Base-by-base conservation (phyloP, 30 jellyfish, hydroid and myxozoan genomes). In the Pelagia noctiluca region DNA sequence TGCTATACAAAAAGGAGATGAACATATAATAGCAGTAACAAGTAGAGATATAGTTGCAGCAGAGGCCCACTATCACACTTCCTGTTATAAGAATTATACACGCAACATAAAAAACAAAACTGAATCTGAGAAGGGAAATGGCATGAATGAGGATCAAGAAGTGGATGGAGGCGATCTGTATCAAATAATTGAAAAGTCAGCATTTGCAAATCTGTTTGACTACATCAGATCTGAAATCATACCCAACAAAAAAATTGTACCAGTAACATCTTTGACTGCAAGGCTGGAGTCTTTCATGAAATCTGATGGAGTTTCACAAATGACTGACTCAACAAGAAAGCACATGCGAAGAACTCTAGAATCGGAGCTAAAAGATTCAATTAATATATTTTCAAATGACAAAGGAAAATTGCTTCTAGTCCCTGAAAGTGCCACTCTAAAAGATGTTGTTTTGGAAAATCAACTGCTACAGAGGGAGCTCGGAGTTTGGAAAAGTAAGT, bases 341-440 rank as follows among this genome's bases (percentile, higher is more conserved):
- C 81, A 69, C 37, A 35, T 69, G 2, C 18, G 81, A 4, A 63
- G 81, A 12, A 69, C 35, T 33, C 29, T 69, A 65, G 81, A 69
- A 35, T 33, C 23, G 1, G 77, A 64, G 52, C 32, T 64, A 25
- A 21, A 23, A 25, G 28, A 50, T 0, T 0, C 77, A 19, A 29
- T 60, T 30, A 60, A n/a, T 7, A 65, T 65, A 52, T 69, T 69
- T 25, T 65, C 81, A 35, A 69, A 69, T 69, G 63, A 33, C 1
- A 69, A 36, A 1, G 81, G 81, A 63, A 69, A 36, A 69, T 19
- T 69, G 37, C 35, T 69, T 10, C 29, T 69, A 19, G 36, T 69
- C n/a, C 64, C 81, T 10, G 65, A 2, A 63, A 69, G 64, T 69
- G 64, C 16, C 16, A 5, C 57, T 5, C 16, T 42, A 42, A 42